A percentile compares a stretch with the other conserved stretches of the same genome.
These are phyloP conservation scores for Thermophis baileyi DNA, from an alignment of 2,113 vertebrate genomes.

Conservation along the genomic window DNA sequence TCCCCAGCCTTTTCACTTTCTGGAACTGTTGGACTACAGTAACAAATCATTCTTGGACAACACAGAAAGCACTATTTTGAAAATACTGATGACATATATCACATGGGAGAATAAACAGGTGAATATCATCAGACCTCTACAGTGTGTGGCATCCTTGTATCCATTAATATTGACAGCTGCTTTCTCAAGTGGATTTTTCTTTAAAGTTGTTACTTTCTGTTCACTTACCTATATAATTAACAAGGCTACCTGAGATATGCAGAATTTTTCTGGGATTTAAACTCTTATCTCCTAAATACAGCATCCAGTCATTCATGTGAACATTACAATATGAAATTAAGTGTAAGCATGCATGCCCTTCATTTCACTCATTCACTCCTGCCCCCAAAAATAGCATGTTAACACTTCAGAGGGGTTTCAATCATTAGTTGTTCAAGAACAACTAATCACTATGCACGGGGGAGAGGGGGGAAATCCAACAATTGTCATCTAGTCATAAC, in stretches of 20 bases:
- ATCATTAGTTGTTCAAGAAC: background rate
- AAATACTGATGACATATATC: background rate
- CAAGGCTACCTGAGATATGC: background rate
- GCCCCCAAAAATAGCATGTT: background rate
- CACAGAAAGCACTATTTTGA: background rate
- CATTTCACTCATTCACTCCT: background rate
- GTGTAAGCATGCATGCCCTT: background rate
- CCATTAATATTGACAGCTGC: background rate
- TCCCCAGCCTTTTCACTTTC: background rate
- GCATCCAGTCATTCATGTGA: background rate
- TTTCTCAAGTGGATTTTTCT: background rate
- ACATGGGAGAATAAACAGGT: background rate
- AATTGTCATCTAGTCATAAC: background rate
- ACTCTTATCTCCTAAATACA: background rate
- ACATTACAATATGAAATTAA: background rate
- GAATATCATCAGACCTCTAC: background rate
- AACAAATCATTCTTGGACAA: background rate
- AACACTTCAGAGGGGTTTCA: background rate
- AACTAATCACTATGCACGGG: background rate
- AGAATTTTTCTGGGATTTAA: background rate
- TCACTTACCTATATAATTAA: background rate
- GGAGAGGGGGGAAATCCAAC: background rate
- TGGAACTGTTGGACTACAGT: background rate
- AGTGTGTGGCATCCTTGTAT: background rate
- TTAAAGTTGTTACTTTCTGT: background rate